A percentile compares a stretch with the other conserved stretches of the same genome.
Conservation (phyloP, 2,113 vertebrate species). For the Xenus cinereus region DNA sequence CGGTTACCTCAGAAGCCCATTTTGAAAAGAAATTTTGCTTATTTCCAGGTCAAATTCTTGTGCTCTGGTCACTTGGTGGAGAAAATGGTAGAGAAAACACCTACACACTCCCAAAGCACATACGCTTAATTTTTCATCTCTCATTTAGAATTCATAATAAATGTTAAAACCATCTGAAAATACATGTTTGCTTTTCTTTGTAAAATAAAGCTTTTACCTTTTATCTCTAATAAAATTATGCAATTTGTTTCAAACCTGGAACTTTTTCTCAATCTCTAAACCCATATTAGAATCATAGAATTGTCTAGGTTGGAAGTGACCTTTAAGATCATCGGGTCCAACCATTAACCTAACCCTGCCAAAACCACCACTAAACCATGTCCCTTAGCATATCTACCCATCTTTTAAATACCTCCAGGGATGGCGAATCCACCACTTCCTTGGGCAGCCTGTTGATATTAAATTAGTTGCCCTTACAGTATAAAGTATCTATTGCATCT, state of each 20-base stretch:
- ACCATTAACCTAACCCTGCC: background rate
- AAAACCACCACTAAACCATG: background rate
- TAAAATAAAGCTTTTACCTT: background rate
- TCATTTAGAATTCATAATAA: background rate
- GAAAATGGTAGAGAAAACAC: background rate
- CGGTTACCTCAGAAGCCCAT: background rate
- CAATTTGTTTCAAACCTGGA: background rate
- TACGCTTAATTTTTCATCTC: accelerated
- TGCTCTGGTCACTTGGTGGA: background rate
- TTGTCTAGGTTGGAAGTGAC: background rate
- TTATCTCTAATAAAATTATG: background rate
- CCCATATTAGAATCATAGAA: background rate
- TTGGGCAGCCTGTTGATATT: background rate
- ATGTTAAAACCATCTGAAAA: background rate
- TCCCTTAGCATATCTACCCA: background rate
- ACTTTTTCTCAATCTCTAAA: background rate
- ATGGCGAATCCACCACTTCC: background rate
- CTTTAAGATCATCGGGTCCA: background rate
- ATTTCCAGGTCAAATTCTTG: background rate
- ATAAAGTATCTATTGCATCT: background rate
- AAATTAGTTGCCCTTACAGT: background rate
- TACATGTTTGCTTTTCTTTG: background rate
- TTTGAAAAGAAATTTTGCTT: background rate
- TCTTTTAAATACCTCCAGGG: background rate
- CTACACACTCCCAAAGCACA: background rate